phyloP scores from a whole-genome alignment of 2,113 vertebrate species.

The Cacatua alba region DNA sequence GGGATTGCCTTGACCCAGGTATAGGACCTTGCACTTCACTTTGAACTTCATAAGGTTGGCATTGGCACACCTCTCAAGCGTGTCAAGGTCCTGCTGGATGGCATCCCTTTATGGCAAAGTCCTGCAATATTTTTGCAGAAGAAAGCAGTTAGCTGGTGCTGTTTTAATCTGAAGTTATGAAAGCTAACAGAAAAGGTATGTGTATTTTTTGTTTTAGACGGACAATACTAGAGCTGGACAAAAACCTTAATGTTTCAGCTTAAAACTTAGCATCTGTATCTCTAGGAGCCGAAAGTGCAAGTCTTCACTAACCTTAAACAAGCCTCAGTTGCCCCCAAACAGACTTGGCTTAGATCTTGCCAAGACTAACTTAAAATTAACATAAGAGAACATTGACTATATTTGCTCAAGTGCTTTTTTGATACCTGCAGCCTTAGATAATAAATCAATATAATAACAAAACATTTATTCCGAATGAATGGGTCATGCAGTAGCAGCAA shows the following conservation, averaged over 20 bases:
- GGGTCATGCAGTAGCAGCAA: background rate
- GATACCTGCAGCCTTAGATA: slow-evolving; percentile 54
- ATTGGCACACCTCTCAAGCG: background rate
- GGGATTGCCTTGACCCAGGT: background rate
- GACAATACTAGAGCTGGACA: background rate
- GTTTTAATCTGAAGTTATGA: background rate
- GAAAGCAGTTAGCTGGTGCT: background rate
- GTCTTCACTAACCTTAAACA: background rate
- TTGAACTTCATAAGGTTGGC: background rate
- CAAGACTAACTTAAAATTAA: background rate
- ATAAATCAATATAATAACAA: background rate
- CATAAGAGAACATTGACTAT: background rate
- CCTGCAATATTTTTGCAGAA: background rate
- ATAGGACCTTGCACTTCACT: background rate
- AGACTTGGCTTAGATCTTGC: background rate
- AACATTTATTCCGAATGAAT: background rate
- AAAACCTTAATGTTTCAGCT: background rate
- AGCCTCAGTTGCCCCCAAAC: background rate
- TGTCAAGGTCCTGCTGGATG: background rate
- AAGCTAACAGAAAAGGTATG: background rate
- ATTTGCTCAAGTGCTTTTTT: slow-evolving; percentile 54
- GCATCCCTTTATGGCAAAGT: background rate
- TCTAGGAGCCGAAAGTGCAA: background rate
- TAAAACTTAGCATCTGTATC: background rate
- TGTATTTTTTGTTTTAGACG: background rate